These are phyloP conservation scores for Proctacanthus coquilletti DNA, from an alignment of 1,140 invertebrate genomes.

Conservation along the genomic window DNA sequence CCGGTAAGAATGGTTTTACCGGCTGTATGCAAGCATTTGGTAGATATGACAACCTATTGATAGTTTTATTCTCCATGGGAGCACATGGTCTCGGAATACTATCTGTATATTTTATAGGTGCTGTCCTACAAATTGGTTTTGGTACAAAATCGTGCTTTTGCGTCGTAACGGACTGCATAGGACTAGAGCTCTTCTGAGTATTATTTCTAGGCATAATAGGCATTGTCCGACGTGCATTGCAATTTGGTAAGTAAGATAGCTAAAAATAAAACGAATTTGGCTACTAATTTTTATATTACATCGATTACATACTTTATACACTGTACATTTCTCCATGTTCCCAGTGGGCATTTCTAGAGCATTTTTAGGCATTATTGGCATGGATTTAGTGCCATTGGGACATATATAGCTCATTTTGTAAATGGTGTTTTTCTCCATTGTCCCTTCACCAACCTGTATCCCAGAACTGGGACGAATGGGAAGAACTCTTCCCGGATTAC, in stretches of 20 bases:
- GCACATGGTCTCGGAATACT: slow-evolving; percentile 36
- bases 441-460: too few relatives aligned
- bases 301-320: background rate
- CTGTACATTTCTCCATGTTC: background rate
- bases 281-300: too few relatives aligned
- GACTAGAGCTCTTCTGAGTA: slow-evolving; percentile 35
- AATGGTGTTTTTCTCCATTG: slow-evolving; percentile 31
- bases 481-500: too few relatives aligned
- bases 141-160: slow-evolving; percentile 55
- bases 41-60: slow-evolving; percentile 36
- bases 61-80: slow-evolving; percentile 35
- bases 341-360: background rate
- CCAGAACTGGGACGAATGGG: too few relatives aligned
- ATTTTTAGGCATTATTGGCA: background rate
- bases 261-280: slow-evolving; percentile 25
- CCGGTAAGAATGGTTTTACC: slow-evolving; percentile 13
- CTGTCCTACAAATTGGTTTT: slow-evolving; percentile 36
- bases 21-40: slow-evolving; percentile 22
- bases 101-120: slow-evolving; percentile 35
- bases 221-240: slow-evolving; percentile 26
- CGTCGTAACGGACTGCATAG: slow-evolving; percentile 53
- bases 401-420: slow-evolving; percentile 34
- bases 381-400: background rate
- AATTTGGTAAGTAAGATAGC: slow-evolving; percentile 37
- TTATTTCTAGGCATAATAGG: slow-evolving; percentile 25